These are phyloP conservation scores for Rutpela maculata DNA, from an alignment of 2,888 invertebrate species.

Conservation along the genomic window DNA sequence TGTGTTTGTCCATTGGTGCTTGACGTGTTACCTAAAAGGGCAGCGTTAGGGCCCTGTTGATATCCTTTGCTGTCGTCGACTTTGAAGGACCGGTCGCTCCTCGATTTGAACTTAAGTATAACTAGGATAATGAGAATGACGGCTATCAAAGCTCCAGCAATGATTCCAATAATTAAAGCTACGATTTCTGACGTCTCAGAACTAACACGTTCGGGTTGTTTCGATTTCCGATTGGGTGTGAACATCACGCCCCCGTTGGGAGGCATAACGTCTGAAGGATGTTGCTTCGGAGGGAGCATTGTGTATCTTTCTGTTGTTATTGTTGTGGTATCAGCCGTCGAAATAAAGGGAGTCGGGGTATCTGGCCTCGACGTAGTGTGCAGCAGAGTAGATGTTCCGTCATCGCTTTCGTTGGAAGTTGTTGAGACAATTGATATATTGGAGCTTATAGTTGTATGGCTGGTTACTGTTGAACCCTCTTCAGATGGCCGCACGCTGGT, in stretches of 20 bases:
- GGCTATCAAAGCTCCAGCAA: slow-evolving; percentile 92
- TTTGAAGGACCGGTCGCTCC: slow-evolving; percentile 94
- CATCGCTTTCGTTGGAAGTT: slow-evolving; percentile 37
- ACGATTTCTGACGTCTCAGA: slow-evolving; percentile 85
- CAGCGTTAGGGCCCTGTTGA: slow-evolving; percentile 87
- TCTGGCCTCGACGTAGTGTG: slow-evolving; percentile 48
- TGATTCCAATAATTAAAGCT: slow-evolving; percentile 90
- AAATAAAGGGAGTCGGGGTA: slow-evolving; percentile 42
- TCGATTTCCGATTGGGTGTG: slow-evolving; percentile 52
- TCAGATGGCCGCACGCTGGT: slow-evolving; percentile 66
- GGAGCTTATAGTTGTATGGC: slow-evolving; percentile 42
- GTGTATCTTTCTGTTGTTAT: slow-evolving; percentile 49
- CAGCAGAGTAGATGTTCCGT: slow-evolving; percentile 43
- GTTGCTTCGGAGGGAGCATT: slow-evolving; percentile 14
- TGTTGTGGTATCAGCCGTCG: slow-evolving; percentile 50
- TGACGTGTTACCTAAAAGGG: slow-evolving; percentile 79
- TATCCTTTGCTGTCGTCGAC: slow-evolving; percentile 88
- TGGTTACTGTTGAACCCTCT: slow-evolving; percentile 63
- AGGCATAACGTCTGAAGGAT: not conserved
- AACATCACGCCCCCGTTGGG: slow-evolving; percentile 27
- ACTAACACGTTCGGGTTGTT: slow-evolving; percentile 75
- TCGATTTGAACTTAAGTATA: slow-evolving; percentile 90
- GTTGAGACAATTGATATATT: slow-evolving; percentile 39
- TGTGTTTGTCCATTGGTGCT: slow-evolving; percentile 75
- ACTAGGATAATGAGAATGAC: slow-evolving; percentile 93